Base-by-base conservation (phyloP, 2,888 invertebrate species). In the Drosophila merina region DNA sequence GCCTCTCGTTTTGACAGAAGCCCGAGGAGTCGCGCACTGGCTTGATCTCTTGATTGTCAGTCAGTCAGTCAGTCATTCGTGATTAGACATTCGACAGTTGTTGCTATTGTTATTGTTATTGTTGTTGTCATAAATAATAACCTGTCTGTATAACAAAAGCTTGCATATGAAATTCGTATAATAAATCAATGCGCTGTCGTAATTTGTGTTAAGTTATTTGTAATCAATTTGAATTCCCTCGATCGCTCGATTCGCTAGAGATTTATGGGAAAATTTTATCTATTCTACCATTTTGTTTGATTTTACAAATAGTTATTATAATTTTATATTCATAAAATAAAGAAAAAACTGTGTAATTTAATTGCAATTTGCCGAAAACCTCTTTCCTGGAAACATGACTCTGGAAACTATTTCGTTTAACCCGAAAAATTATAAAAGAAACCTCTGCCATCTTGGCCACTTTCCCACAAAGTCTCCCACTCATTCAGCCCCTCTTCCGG, bases 181-280 rank as follows among this genome's bases (percentile, higher is more conserved):
- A 63, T 75, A 64, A 75, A 76, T 75, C 75, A 75, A 56, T 62
- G 51, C 26, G 76, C 76, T 72, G 76, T 75, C 75, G 72, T 57
- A 76, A 75, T 76, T 76, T 72, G 72, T 63, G 56, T 69, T 72
- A 67, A 67, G 63, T 57, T 72, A 76, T 76, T 72, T 75, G 62
- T 63, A 76, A 75, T 75, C 66, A 75, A 67, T 59, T 70, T 63
- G 12, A 69, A 42, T 68, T 48, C 28, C 26, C 26, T 44, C 28
- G 9, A 56, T 5, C 5, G 20, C 49, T 20, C 28, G n/a, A 10
- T 30, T 14, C 33, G 20, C 12, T 14, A 72, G 73, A 72, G 70
- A 70, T 70, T 63, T 70, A 73, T 70, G 70, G 26, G 33, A 69
- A 63, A 28, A 14, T 33, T 33, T 28, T 56, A 20, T 67, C n/a